Conservation (phyloP, 2,888 invertebrate species). For the Eilema depressum region DNA sequence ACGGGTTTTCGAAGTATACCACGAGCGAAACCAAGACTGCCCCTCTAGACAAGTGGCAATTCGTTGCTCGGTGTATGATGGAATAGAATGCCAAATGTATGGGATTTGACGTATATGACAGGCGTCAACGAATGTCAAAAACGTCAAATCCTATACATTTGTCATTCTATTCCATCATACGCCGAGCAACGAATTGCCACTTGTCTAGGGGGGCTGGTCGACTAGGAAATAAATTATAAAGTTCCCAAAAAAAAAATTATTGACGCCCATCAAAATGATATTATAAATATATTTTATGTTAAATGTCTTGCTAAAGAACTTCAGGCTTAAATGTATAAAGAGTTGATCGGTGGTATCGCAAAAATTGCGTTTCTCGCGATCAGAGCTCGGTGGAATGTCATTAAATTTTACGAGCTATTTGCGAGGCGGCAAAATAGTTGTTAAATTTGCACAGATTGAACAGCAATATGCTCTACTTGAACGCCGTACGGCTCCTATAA, state of each 20-base stretch:
- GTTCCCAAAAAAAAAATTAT: background rate
- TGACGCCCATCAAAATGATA: constrained; percentile 6
- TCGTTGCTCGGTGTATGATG: too few species aligned
- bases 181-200: too few species aligned
- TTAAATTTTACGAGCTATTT: constrained; percentile 81
- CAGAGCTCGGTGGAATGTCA: constrained; percentile 68
- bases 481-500: constrained; percentile 15
- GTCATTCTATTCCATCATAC: too few species aligned
- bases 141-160: too few species aligned
- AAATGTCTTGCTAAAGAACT: constrained; percentile 42
- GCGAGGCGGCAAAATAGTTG: constrained; percentile 60
- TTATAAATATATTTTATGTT: constrained; percentile 27
- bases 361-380: constrained; percentile 74
- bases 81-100: too few species aligned
- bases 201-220: too few species aligned
- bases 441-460: constrained; percentile 43
- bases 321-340: constrained; percentile 64
- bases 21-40: too few species aligned
- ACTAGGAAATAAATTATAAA: too few species aligned
- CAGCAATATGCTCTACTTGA: constrained; percentile 47
- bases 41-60: too few species aligned
- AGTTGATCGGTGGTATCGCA: constrained; percentile 70
- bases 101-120: too few species aligned
- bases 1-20: too few species aligned
- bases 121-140: too few species aligned